Base-by-base conservation (phyloP, 2,888 invertebrate genomes). In the Callinectes sapidus region DNA sequence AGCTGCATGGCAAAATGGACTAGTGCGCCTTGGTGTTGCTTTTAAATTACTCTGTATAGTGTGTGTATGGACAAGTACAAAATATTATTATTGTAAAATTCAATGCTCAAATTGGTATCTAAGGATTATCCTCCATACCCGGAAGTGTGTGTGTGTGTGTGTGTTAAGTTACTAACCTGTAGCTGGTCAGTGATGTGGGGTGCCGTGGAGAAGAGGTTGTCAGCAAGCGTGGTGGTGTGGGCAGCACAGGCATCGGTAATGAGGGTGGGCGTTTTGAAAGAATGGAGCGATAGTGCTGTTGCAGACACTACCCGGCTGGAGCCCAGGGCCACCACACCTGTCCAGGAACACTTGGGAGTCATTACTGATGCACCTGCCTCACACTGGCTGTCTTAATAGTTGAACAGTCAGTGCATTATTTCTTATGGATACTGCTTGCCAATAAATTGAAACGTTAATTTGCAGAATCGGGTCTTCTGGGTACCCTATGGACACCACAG, bases 141-240 rank as follows among this genome's bases (percentile, higher is more conserved):
- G 13, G 48, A 14, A 39, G 23, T 16, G 42, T 39, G 39, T 54
- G 28, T n/a, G 55, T 88, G 48, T 28, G 28, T 88, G 55, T 88
- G 54, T 55, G 16, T 32, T 2, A 14, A 16, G 54, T n/a, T 8
- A 32, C 71, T 81, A 94, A 94, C 94, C 87, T 92, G 92, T 28
- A 92, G 81, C 32, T 94, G 94, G 54, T 92, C 94, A n/a, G 89
- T 91, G 91, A 94, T 92, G 77, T 94, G 92, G 5, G 91, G 94
- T 23, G 94, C 94, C 2, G 92, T 94, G 55, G 94, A 91, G 81
- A 92, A 94, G 61, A 92, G 86, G 77, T 94, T 94, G 86, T 94
- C 92, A 23, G 90, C 81, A 18, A 92, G 92, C 10, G 55, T 89
- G 71, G 89, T n/a, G n/a, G 89, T 92, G 91, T 91, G 89, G 54